phyloP scores from a whole-genome alignment of 2,888 invertebrate species.

The Polydrusus cervinus region DNA sequence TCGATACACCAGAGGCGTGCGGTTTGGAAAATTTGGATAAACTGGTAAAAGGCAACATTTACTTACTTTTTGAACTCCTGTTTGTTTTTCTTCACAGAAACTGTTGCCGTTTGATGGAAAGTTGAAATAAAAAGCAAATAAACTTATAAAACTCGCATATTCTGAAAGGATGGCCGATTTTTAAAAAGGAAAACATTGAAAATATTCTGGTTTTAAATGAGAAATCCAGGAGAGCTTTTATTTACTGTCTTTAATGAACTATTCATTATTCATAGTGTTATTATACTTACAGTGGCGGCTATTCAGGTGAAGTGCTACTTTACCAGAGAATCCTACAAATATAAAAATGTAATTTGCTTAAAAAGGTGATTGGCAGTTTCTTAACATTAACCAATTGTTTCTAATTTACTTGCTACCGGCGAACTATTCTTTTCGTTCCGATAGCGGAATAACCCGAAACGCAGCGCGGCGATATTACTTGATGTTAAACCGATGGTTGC shows the following conservation, averaged over 20 bases:
- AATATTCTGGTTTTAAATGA: neutral
- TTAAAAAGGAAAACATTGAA: slow-evolving; percentile 19
- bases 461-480: no score
- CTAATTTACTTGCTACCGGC: no score
- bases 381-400: no score
- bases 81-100: neutral
- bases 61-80: neutral
- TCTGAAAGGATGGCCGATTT: slow-evolving; percentile 3
- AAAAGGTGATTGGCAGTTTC: no score
- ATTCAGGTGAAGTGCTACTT: no score
- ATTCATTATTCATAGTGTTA: slow-evolving; percentile 10
- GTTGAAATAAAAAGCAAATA: slow-evolving; percentile 22
- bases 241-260: slow-evolving; percentile 26
- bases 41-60: no score
- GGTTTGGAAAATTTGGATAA: neutral
- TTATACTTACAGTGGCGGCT: no score
- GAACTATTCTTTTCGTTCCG: no score
- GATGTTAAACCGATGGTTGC: no score
- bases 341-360: no score
- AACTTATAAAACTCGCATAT: slow-evolving; percentile 17
- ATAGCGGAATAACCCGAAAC: no score
- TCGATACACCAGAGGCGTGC: slow-evolving; percentile 14
- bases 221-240: neutral
- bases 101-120: slow-evolving; percentile 3
- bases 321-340: no score